A percentile compares a stretch with the other conserved stretches of the same genome.
phyloP scores from a whole-genome alignment of 2,888 invertebrate genomes.

The Nyleta sp. region DNA sequence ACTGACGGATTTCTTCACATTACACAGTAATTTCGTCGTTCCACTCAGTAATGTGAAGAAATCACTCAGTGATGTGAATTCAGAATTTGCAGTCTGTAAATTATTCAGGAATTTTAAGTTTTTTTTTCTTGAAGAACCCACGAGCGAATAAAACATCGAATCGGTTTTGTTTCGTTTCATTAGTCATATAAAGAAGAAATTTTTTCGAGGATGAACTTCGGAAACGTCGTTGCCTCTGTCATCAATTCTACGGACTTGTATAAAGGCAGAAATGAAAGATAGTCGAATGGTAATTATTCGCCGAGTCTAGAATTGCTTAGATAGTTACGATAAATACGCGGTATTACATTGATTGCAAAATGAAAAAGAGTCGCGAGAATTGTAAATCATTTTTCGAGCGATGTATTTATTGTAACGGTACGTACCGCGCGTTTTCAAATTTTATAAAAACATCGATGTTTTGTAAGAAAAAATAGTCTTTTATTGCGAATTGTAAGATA shows the following conservation, averaged over 20 bases:
- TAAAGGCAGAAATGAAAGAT: conserved; percentile 25
- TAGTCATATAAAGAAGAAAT: conserved; percentile 42
- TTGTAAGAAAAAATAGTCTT: conserved; percentile 34
- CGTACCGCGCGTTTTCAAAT: conserved; percentile 36
- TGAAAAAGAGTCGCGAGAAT: conserved; percentile 16
- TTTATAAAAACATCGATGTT: conserved; percentile 44
- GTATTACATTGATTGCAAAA: conserved; percentile 37
- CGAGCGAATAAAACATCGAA: conserved; percentile 42
- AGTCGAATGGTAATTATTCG: conserved; percentile 36
- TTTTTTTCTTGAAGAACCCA: conserved; percentile 23
- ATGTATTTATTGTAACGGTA: conserved; percentile 52
- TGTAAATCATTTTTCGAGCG: conserved; percentile 29
- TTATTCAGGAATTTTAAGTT: no score
- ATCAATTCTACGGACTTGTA: conserved; percentile 46
- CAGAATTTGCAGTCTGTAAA: no score
- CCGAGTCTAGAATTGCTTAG: conserved; percentile 36
- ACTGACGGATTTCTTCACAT: no score
- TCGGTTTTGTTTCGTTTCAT: conserved; percentile 32
- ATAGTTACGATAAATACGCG: conserved; percentile 27
- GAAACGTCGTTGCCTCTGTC: conserved; percentile 59
- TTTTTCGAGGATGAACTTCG: conserved; percentile 64
- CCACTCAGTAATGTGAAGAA: no score
- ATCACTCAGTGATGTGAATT: no score
- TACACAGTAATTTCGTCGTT: no score
- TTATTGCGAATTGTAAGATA: conserved; percentile 48